Percentiles rank a stretch among this genome's conserved stretches.
These are phyloP conservation scores for Halichondria panicea DNA, from an alignment of 37 sponge, comb jelly and placozoan species.

Conservation along the genomic window DNA sequence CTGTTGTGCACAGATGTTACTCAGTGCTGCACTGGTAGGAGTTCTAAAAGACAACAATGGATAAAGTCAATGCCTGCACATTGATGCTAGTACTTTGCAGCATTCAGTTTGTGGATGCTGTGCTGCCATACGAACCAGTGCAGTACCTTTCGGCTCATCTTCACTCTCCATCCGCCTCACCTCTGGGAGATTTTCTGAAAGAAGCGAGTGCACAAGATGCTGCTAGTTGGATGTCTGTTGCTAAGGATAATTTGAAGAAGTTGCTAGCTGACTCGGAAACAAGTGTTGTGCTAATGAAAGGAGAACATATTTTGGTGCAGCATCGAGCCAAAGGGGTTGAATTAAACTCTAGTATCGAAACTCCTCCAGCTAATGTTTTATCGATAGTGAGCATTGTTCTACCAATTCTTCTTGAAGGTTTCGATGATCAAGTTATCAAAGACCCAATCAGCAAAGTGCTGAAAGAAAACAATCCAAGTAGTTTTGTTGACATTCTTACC, in stretches of 20 bases:
- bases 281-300: constrained; percentile 22
- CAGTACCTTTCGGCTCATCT: constrained; percentile 26
- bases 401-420: constrained; percentile 50
- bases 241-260: constrained; percentile 8
- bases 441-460: constrained; percentile 20
- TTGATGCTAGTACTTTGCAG: no score
- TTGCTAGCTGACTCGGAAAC: not conserved
- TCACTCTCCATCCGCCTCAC: not conserved
- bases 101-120: no score
- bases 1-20: no score
- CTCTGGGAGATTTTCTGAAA: not conserved
- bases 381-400: constrained; percentile 22
- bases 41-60: no score
- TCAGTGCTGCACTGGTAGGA: no score
- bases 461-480: constrained; percentile 13
- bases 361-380: constrained; percentile 29
- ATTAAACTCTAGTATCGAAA: not conserved
- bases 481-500: not conserved
- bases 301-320: constrained; percentile 3
- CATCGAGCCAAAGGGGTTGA: not conserved
- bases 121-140: constrained; percentile 30
- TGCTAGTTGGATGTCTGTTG: not conserved
- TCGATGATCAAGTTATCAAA: constrained; percentile 8
- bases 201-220: constrained; percentile 11
- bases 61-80: no score